phyloP scores from a whole-genome alignment of 92 coral and sea anemone species.

The Bergia sp. region DNA sequence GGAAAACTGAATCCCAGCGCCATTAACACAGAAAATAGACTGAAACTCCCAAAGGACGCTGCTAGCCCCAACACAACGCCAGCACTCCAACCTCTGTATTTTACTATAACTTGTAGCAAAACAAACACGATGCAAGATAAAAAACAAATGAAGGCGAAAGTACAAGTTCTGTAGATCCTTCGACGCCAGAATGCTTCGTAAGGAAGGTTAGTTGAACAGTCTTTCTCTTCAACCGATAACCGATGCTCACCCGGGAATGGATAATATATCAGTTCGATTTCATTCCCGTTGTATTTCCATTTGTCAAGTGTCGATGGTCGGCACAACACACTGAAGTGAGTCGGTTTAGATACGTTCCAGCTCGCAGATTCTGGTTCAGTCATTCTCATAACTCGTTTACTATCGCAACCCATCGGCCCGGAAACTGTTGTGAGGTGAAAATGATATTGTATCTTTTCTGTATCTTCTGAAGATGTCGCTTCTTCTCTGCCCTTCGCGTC shows the following conservation, averaged over 20 bases:
- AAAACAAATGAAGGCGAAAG: slow-evolving; percentile 10
- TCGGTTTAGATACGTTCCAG: slow-evolving; percentile 14
- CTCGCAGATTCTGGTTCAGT: background rate
- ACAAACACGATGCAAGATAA: background rate
- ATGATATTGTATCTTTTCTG: background rate
- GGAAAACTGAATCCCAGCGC: slow-evolving; percentile 27
- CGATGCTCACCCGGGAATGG: slow-evolving; percentile 43
- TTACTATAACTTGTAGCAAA: background rate
- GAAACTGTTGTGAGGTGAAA: slow-evolving; percentile 7
- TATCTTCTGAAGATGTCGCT: background rate
- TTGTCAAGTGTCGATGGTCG: slow-evolving; percentile 29
- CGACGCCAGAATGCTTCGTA: slow-evolving; percentile 30
- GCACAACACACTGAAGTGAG: background rate
- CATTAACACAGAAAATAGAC: background rate
- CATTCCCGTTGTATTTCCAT: slow-evolving; percentile 25
- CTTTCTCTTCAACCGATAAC: slow-evolving; percentile 10
- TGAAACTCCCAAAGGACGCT: background rate
- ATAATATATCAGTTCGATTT: slow-evolving; percentile 33
- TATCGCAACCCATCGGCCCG: background rate
- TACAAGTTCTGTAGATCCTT: slow-evolving; percentile 18
- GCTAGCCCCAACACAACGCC: slow-evolving; percentile 19
- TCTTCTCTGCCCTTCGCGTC: background rate
- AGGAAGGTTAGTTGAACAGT: background rate
- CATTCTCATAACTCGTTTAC: slow-evolving; percentile 1
- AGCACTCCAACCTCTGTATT: slow-evolving; percentile 12